A percentile compares a stretch with the other conserved stretches of the same genome.
These are phyloP conservation scores for Kradibia gibbosae DNA, from an alignment of 1,140 invertebrate species.

Conservation along the genomic window DNA sequence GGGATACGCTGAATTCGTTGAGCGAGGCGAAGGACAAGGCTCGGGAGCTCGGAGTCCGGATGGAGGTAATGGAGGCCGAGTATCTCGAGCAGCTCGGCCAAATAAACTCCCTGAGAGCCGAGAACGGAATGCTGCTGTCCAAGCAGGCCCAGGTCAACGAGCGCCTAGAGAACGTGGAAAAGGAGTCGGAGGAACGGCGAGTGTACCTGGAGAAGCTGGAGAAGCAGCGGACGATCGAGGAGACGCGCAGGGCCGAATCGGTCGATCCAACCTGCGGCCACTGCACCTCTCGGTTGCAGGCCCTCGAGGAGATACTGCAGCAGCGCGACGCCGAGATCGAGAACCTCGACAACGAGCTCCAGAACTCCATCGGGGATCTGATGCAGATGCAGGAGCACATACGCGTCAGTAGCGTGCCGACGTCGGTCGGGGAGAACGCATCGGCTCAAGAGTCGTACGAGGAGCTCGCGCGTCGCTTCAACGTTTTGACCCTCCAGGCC, in stretches of 20 bases:
- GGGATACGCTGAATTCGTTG: conserved; percentile 51
- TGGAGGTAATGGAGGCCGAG: conserved; percentile 70
- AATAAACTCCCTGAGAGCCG: conserved; percentile 63
- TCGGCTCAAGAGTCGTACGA: conserved; percentile 59
- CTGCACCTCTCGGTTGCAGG: conserved; percentile 60
- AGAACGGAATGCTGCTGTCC: conserved; percentile 64
- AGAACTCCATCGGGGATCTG: conserved; percentile 74
- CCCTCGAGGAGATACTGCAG: conserved; percentile 78
- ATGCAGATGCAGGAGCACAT: conserved; percentile 64
- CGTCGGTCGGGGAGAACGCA: conserved; percentile 48
- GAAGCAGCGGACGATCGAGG: conserved; percentile 52
- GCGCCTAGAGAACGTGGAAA: conserved; percentile 65
- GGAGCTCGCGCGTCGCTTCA: conserved; percentile 57
- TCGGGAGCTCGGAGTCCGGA: conserved; percentile 65
- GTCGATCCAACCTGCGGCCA: conserved; percentile 60
- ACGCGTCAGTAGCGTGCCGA: conserved; percentile 57
- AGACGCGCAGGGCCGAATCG: conserved; percentile 30
- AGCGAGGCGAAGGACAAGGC: conserved; percentile 65
- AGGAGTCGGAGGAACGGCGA: conserved; percentile 63
- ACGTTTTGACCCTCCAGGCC: conserved; percentile 73
- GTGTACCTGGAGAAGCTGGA: conserved; percentile 58
- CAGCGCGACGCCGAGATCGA: conserved; percentile 82
- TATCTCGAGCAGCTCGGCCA: conserved; percentile 65
- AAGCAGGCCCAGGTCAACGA: conserved; percentile 66
- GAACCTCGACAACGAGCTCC: conserved; percentile 79